phyloP scores from a whole-genome alignment of 1,140 invertebrate genomes.

The Drosophila setifemur region DNA sequence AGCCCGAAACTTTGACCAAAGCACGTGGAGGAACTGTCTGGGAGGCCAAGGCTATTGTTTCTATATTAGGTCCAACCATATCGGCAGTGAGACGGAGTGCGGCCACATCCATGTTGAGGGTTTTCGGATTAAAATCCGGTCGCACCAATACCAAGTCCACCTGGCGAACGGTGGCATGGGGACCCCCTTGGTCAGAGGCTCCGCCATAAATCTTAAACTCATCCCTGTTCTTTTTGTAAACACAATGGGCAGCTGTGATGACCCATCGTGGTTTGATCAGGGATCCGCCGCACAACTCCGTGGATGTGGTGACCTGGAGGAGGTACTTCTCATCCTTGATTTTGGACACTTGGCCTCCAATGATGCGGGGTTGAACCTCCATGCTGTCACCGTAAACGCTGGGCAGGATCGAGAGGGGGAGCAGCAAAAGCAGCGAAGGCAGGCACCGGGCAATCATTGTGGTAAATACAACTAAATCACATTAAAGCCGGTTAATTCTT shows the following conservation, averaged over 20 bases:
- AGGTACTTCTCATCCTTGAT: conserved; percentile 56
- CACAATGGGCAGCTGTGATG: conserved; percentile 58
- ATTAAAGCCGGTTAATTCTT: not conserved
- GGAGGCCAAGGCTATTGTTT: conserved; percentile 43
- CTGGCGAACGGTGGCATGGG: conserved; percentile 17
- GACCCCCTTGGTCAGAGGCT: conserved; percentile 44
- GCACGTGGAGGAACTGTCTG: conserved; percentile 17
- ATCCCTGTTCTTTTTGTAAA: conserved; percentile 4
- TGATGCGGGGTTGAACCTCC: conserved; percentile 50
- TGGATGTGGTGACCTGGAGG: conserved; percentile 44
- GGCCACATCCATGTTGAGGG: conserved; percentile 63
- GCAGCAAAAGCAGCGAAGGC: conserved; percentile 7
- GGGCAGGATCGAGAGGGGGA: conserved; percentile 11
- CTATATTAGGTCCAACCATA: conserved; percentile 43
- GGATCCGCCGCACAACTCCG: conserved; percentile 55
- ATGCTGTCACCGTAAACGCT: not conserved
- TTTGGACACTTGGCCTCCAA: conserved; percentile 43
- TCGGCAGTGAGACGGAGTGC: conserved; percentile 20
- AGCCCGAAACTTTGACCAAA: conserved; percentile 53
- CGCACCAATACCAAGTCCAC: conserved; percentile 37
- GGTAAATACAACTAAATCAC: not conserved
- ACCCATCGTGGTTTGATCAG: conserved; percentile 51
- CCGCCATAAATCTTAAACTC: conserved; percentile 48
- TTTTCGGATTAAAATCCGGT: conserved; percentile 29
- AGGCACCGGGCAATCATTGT: conserved; percentile 22